Percentiles rank a stretch among this genome's conserved stretches.
Evolutionary conservation across 1,140 invertebrate genomes (phyloP).

Genomic region (Papilio helenus): DNA sequence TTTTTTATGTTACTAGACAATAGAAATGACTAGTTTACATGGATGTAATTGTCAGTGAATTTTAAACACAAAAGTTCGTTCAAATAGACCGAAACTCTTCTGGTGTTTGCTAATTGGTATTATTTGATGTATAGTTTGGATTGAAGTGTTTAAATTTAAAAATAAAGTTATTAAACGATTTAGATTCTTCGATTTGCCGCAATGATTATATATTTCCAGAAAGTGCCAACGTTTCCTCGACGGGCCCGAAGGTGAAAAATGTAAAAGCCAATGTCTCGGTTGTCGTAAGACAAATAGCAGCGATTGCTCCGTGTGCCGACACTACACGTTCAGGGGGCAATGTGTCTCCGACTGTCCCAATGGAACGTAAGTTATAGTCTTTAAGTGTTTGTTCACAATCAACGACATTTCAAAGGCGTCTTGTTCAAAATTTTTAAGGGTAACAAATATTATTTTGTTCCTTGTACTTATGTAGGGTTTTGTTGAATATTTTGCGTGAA

Average conservation of each 20-base stretch:
- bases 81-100: too few relatives aligned
- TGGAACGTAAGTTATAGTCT: slow-evolving; percentile 79
- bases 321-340: slow-evolving; percentile 78
- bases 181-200: slow-evolving; percentile 30
- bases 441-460: not conserved
- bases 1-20: not conserved
- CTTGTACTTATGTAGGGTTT: too few relatives aligned
- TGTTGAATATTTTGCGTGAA: not conserved
- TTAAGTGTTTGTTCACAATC: slow-evolving; percentile 29
- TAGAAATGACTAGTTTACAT: too few relatives aligned
- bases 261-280: slow-evolving; percentile 65
- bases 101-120: not conserved
- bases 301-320: slow-evolving; percentile 60
- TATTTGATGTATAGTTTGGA: not conserved
- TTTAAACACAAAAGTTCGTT: too few relatives aligned
- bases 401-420: not conserved
- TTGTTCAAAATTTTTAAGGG: not conserved
- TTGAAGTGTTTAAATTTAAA: not conserved
- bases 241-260: slow-evolving; percentile 63
- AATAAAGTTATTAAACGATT: not conserved
- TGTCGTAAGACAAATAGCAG: slow-evolving; percentile 56
- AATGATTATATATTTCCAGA: slow-evolving; percentile 49
- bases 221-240: slow-evolving; percentile 70
- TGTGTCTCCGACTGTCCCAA: slow-evolving; percentile 87
- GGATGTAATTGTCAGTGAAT: too few relatives aligned